These are phyloP conservation scores for Clarias platycephalus DNA, from an alignment of 2,797 vertebrate genomes.

Conservation along the genomic window DNA sequence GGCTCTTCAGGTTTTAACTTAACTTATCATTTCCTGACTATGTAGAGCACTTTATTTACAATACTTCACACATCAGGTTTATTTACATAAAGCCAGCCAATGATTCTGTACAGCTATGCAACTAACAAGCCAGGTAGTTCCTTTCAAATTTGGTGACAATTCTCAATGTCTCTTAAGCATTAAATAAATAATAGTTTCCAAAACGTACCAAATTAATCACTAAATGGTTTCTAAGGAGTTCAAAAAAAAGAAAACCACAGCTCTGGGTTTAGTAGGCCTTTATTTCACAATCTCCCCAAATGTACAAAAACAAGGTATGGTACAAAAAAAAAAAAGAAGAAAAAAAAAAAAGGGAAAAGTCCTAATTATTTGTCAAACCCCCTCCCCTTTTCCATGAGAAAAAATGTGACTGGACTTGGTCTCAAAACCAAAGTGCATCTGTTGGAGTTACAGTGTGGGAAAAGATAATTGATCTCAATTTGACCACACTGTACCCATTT, in stretches of 20 bases:
- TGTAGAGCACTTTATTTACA: not conserved
- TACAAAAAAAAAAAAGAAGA: constrained; percentile 59
- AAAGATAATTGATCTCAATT: constrained; percentile 65
- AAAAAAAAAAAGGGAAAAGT: constrained; percentile 49
- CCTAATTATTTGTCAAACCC: constrained; percentile 59
- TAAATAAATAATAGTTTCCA: not conserved
- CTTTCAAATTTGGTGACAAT: not conserved
- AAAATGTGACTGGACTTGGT: constrained; percentile 66
- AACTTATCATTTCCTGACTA: not conserved
- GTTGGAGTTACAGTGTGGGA: constrained; percentile 67
- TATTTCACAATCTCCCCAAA: constrained; percentile 80
- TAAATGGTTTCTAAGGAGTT: not conserved
- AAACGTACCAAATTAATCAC: not conserved
- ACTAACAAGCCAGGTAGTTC: not conserved
- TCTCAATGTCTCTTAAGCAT: not conserved
- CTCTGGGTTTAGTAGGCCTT: constrained; percentile 74
- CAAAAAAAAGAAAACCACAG: not conserved
- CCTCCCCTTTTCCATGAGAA: constrained; percentile 61
- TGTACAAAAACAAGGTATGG: constrained; percentile 77
- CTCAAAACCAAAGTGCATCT: constrained; percentile 74
- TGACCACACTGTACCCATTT: constrained; percentile 66
- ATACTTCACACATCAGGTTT: not conserved
- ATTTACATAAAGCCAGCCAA: not conserved
- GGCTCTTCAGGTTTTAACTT: not conserved
- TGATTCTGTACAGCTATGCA: not conserved